These are phyloP conservation scores for Hyppa rectilinea DNA, from an alignment of 2,888 invertebrate genomes.

Conservation along the genomic window DNA sequence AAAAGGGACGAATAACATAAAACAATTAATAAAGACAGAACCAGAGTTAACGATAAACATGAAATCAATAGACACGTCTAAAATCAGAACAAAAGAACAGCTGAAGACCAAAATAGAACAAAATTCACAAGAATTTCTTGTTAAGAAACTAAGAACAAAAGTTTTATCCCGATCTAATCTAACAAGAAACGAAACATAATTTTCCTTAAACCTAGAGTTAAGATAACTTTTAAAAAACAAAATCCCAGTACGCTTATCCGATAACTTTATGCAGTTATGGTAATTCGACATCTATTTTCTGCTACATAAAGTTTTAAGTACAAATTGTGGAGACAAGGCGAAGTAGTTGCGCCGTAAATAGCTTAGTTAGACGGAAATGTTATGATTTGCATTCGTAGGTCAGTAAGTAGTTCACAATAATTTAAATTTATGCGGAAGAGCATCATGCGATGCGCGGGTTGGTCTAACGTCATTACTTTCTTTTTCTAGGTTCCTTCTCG, in stretches of 20 bases:
- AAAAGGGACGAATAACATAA: neutral
- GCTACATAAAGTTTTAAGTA: constrained; percentile 22
- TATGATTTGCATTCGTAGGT: constrained; percentile 76
- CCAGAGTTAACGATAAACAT: neutral
- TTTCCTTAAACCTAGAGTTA: constrained; percentile 36
- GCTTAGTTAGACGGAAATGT: constrained; percentile 74
- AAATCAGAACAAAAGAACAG: constrained; percentile 21
- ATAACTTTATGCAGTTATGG: constrained; percentile 26
- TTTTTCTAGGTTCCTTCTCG: constrained; percentile 59
- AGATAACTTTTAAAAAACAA: constrained; percentile 30
- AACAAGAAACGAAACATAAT: constrained; percentile 24
- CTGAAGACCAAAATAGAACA: constrained; percentile 16
- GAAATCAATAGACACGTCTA: constrained; percentile 14
- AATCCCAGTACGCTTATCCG: constrained; percentile 6
- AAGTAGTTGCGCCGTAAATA: constrained; percentile 70
- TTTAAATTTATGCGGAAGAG: constrained; percentile 75
- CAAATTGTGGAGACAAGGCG: constrained; percentile 22
- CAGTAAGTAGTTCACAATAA: constrained; percentile 73
- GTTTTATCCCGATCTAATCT: constrained; percentile 23
- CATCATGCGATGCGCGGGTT: constrained; percentile 56
- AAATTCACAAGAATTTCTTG: constrained; percentile 24
- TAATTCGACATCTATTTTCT: constrained; percentile 40
- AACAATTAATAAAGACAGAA: neutral
- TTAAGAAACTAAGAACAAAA: constrained; percentile 34
- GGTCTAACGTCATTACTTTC: constrained; percentile 64